Base-by-base conservation (phyloP, 2,888 invertebrate species). In the Spilarctia lutea region DNA sequence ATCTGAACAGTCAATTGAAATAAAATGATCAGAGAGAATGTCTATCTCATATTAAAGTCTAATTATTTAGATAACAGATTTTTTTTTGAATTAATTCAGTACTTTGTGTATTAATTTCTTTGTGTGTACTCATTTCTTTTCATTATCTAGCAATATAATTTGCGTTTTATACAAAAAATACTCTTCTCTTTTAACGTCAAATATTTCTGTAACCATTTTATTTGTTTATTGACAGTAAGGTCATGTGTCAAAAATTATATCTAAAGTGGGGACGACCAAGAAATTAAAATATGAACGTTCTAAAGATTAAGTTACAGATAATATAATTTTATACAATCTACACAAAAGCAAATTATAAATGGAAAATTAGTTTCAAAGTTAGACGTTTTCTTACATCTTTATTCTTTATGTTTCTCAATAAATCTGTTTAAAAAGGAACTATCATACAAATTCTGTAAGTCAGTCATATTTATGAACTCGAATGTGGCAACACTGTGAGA, bases 401-500 rank as follows among this genome's bases (percentile, higher is more conserved):
- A n/a, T n/a, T n/a, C n/a, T n/a, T n/a, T n/a, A n/a, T n/a, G n/a
- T 60, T 60, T n/a, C 3, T 3, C 60, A 60, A 60, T 27, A 60
- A 52, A 52, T 27, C 13, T 4, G 27, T 27, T 60, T 60, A 30
- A 27, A 27, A 42, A 27, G 27, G 42, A 67, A 67, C 18, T 42
- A 3, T 39, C 10, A 18, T 2, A 30, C 42, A 27, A n/a, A 10
- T 52, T 52, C n/a, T 69, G 52, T 56, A 16, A 35, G 56, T 56
- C 60, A 70, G 35, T 63, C 35, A 27, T 48, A 33, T 65, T 48
- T 45, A 1, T 48, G 33, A 68, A 27, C 27, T 68, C n/a, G 68
- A 67, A n/a, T 42, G 42, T 30, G 75, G 68, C 65, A 75, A 65
- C 42, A 72, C 56, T 48, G 24, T 42, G 2, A 72, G 72, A 8